Base-by-base conservation (phyloP, 2,113 vertebrate species). In the Microcebus tavaratra region DNA sequence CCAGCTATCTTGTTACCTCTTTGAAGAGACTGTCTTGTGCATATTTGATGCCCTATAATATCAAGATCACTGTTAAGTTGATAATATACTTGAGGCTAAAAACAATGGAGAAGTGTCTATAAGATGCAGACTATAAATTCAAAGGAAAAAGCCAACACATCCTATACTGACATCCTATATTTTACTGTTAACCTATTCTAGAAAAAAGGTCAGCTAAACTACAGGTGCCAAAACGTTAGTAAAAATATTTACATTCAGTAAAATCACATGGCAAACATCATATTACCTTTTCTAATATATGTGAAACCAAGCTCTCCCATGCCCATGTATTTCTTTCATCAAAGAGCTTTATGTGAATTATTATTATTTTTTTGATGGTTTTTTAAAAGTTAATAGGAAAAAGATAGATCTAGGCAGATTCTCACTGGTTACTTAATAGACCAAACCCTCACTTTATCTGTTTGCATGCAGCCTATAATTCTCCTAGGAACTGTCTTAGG, bases 341-440 rank as follows among this genome's bases (percentile, higher is more conserved):
- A 53, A 81, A 73, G 27, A 91, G 31, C 14, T 48, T 63, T 96
- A 65, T 88, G 31, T 67, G 59, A 95, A 91, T 59, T 25, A 42
- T 12, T 63, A 68, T 9, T 36, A 25, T 27, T 81, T 0, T 68
- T 63, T 90, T 84, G n/a, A 34, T 72, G 31, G 20, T 2, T 70
- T 94, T 94, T 90, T 57, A 17, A 57, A 14, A 68, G 34, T 83
- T 95, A 94, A 79, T 93, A 96, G 65, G 63, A 82, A 84, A 39
- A 96, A 98, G 9, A 96, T 97, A 98, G 96, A 84, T 87, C 15
- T 45, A 95, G 97, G 73, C 61, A 94, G 75, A 68, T 88, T 96
- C 72, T 96, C 82, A 55, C 65, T 70, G 29, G 76, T 91, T 96
- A 82, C 48, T 97, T 97, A 94, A 91, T 42, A 84, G 88, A 42